Evolutionary conservation across 2,888 invertebrate species (phyloP).

Genomic region (Epinotia brunnichana): DNA sequence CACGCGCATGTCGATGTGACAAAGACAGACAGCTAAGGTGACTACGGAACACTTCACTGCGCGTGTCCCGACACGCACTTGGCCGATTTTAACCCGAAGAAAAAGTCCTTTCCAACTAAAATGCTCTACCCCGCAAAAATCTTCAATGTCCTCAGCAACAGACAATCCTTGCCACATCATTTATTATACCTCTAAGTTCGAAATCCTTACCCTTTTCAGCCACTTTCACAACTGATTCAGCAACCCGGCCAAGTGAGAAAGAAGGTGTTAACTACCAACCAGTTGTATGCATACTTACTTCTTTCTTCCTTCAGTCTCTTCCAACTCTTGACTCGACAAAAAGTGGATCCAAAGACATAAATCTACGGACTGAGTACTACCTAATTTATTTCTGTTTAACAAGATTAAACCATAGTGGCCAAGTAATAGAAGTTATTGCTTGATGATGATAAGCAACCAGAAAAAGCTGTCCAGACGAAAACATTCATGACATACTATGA

Average conservation of each 20-base stretch:
- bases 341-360: constrained; percentile 2
- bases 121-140: background rate
- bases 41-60: no score
- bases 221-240: constrained; percentile 25
- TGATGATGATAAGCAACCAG: background rate
- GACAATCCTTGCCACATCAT: constrained; percentile 19
- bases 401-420: background rate
- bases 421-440: background rate
- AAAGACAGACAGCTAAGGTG: no score
- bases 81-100: no score
- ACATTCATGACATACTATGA: background rate
- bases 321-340: constrained; percentile 7
- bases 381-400: background rate
- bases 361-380: background rate
- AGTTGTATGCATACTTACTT: background rate
- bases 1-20: no score
- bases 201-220: constrained; percentile 21
- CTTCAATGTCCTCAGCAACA: background rate
- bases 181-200: constrained; percentile 1
- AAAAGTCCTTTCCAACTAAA: background rate
- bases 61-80: no score
- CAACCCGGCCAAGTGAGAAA: background rate
- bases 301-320: background rate
- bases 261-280: constrained; percentile 5
- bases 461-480: background rate